phyloP scores from a whole-genome alignment of 2,888 invertebrate genomes.

The Pyrrhosoma nymphula region DNA sequence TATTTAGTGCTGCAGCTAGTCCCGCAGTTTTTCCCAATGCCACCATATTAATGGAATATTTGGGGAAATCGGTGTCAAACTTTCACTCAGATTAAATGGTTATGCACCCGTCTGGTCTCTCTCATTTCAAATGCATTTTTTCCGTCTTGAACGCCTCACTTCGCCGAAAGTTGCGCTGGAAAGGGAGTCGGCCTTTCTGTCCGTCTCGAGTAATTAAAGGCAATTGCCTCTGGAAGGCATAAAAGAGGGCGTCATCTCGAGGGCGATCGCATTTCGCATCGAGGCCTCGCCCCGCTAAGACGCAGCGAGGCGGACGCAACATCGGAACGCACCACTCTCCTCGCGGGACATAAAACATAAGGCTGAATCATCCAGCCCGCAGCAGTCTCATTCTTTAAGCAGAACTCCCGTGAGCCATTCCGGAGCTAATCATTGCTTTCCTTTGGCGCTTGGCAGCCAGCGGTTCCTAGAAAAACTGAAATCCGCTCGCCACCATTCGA shows the following conservation, averaged over 20 bases:
- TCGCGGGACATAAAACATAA: constrained; percentile 2
- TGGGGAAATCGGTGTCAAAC: too few species aligned
- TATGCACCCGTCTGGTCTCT: too few species aligned
- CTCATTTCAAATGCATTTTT: too few species aligned
- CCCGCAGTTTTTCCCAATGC: too few species aligned
- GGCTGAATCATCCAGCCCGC: constrained; percentile 19
- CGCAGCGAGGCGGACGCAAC: background rate
- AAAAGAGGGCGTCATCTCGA: background rate
- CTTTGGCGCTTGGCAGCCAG: constrained; percentile 3
- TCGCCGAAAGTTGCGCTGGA: background rate
- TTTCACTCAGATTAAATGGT: too few species aligned
- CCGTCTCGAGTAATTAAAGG: constrained; percentile 1
- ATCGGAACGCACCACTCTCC: background rate
- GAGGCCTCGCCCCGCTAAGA: background rate
- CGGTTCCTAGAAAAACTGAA: constrained; percentile 17
- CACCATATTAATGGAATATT: too few species aligned
- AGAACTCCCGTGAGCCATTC: constrained; percentile 26
- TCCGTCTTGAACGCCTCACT: background rate
- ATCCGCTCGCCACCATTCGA: background rate
- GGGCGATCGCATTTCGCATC: background rate
- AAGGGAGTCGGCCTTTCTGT: background rate
- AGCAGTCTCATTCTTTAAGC: constrained; percentile 33
- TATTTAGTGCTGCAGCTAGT: too few species aligned
- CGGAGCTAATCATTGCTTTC: constrained; percentile 42
- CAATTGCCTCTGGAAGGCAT: background rate